Evolutionary conservation across 2,888 invertebrate species (phyloP), one percentile per base, ranked within the genome.

Genomic region (Calliphora vomitoria): DNA sequence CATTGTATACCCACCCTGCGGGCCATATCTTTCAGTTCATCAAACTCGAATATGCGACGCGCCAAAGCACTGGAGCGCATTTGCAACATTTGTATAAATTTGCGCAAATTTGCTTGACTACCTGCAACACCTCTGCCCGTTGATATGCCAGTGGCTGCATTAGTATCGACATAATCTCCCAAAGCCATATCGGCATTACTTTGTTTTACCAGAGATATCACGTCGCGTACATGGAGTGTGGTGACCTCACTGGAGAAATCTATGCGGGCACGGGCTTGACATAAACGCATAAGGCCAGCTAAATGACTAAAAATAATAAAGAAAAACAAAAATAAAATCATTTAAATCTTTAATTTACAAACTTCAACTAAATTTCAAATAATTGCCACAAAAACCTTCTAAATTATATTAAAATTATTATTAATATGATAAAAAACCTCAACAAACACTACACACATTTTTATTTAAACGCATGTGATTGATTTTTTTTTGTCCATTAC

Each of bases 251-350:
- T 96, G 88, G 98, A 94, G 86, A 99, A 94, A 93, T 99, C 98
- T 1, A 97, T 93, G 91, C 98, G 96, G 0, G 99, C 98, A 92
- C 98, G 95, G 18, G 99, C 98, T 96, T 97, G 91, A 20, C 98
- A 97, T 18, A 99, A 94, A 90, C 98, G 94, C 85, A 98, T 96
- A 87, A 99, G 95, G 0, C 98, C 98, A 94, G 98, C 97, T 11
- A 99, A 94, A 92, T 99, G 98, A 66, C 99, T 95, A 8, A 3
- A 66, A 64, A 38, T 38, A 25, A 31, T 8, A 18, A 68, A 13
- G 6, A 50, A 13, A 6, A 15, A 18, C 15, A 53, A 5, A 13
- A 20, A 13, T 1, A 5, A 66, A 41, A 18, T 38, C 0, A 4
- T 15, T 4, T 47, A 47, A 47, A 5, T 20, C 8, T 18, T 55